Evolutionary conservation across 2,113 vertebrate species (phyloP).

Genomic region (Dissostichus mawsoni): DNA sequence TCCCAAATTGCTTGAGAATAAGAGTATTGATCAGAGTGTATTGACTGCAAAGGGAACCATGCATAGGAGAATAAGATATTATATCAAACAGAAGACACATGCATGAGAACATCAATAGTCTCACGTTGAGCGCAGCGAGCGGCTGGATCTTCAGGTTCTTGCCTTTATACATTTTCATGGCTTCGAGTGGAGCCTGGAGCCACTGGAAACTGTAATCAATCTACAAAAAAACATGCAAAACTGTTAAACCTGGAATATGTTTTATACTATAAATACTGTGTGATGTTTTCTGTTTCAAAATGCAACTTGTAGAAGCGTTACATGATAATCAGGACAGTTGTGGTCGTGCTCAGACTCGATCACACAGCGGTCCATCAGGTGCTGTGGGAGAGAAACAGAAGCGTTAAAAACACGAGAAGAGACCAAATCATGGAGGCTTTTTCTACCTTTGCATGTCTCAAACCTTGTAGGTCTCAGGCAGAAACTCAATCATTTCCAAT

Average conservation of each 20-base stretch:
- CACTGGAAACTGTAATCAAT: slow-evolving; percentile 93
- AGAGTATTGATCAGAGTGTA: no score
- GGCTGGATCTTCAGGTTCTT: slow-evolving; percentile 79
- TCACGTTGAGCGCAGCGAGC: slow-evolving; percentile 91
- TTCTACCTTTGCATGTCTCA: slow-evolving; percentile 25
- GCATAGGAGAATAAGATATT: neutral
- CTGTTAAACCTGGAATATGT: neutral
- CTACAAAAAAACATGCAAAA: slow-evolving; percentile 74
- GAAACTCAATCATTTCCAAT: slow-evolving; percentile 92
- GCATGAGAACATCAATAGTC: neutral
- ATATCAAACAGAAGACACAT: no score
- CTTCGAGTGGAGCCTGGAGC: slow-evolving; percentile 90
- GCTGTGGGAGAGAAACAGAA: slow-evolving; percentile 73
- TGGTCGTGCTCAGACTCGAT: slow-evolving; percentile 89
- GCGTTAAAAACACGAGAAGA: neutral
- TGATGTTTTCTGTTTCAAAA: neutral
- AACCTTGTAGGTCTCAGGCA: slow-evolving; percentile 94
- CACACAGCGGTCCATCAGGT: slow-evolving; percentile 92
- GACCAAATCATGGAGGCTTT: neutral
- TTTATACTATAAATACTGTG: neutral
- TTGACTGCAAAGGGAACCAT: no score
- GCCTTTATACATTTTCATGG: slow-evolving; percentile 59
- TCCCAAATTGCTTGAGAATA: no score
- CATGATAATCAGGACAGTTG: slow-evolving; percentile 88
- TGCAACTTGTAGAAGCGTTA: slow-evolving; percentile 73